A percentile compares a stretch with the other conserved stretches of the same genome.
These are phyloP conservation scores for Cyanocitta stelleri DNA, from an alignment of 2,113 vertebrate species.

Conservation along the genomic window DNA sequence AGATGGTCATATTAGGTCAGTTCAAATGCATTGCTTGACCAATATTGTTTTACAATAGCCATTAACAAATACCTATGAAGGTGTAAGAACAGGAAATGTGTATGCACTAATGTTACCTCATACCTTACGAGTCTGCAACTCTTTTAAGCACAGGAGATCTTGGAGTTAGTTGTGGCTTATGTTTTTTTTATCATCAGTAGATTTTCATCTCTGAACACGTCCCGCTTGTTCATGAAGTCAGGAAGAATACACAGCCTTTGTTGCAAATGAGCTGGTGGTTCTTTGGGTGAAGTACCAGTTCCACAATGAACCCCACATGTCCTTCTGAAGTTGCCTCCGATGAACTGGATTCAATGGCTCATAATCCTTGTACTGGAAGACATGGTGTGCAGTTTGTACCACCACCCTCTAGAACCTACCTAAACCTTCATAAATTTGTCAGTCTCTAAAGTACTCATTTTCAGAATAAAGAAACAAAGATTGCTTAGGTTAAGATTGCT, in stretches of 20 bases:
- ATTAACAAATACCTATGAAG: neutral
- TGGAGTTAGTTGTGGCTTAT: neutral
- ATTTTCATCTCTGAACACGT: neutral
- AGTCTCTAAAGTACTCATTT: neutral
- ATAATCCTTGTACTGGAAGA: neutral
- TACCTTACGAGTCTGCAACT: neutral
- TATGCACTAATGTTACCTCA: neutral
- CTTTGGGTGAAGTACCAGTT: neutral
- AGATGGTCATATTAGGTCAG: neutral
- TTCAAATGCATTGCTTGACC: neutral
- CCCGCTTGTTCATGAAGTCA: neutral
- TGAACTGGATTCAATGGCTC: neutral
- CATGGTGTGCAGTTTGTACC: neutral
- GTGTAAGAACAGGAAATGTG: neutral
- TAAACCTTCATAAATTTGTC: neutral
- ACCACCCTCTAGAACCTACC: neutral
- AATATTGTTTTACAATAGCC: neutral
- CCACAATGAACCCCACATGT: neutral
- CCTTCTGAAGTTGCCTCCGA: fast-evolving
- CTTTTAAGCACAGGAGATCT: neutral
- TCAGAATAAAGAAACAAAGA: neutral
- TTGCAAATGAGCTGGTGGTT: neutral
- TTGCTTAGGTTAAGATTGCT: neutral
- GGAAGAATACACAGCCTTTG: neutral
- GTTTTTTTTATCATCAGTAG: neutral